These are phyloP conservation scores for Drosophila helvetica DNA, from an alignment of 2,888 invertebrate species.

Conservation along the genomic window DNA sequence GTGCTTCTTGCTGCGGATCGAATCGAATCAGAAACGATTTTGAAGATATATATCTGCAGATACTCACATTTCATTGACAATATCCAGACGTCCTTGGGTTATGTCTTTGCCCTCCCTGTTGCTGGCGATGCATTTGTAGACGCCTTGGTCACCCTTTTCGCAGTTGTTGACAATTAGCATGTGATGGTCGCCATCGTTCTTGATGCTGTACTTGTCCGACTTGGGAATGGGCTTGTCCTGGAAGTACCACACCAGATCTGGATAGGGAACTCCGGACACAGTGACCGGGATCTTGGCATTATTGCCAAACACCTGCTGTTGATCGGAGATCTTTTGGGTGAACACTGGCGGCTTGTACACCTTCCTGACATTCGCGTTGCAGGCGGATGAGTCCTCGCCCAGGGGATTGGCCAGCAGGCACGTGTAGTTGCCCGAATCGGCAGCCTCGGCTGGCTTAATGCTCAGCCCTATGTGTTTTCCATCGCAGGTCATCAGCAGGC, in stretches of 20 bases:
- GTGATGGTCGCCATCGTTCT: slow-evolving; percentile 91
- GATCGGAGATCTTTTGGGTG: slow-evolving; percentile 87
- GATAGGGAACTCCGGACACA: slow-evolving; percentile 91
- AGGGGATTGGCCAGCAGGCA: slow-evolving; percentile 90
- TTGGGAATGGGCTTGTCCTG: slow-evolving; percentile 90
- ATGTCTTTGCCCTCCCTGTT: slow-evolving; percentile 92
- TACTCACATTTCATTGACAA: slow-evolving; percentile 92
- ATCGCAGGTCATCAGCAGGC: slow-evolving; percentile 91
- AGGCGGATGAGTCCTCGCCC: slow-evolving; percentile 89
- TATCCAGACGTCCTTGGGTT: slow-evolving; percentile 89
- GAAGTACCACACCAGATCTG: slow-evolving; percentile 94
- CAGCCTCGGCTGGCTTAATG: slow-evolving; percentile 88
- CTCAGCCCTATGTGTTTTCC: slow-evolving; percentile 91
- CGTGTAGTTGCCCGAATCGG: slow-evolving; percentile 92
- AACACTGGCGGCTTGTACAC: slow-evolving; percentile 92
- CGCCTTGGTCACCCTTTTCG: slow-evolving; percentile 88
- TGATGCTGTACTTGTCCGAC: slow-evolving; percentile 89
- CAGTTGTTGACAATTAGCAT: slow-evolving; percentile 90
- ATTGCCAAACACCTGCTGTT: slow-evolving; percentile 88
- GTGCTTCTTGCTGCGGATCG: slow-evolving; percentile 87
- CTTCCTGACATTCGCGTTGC: slow-evolving; percentile 90
- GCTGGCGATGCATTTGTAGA: slow-evolving; percentile 90
- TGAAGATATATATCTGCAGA: no score
- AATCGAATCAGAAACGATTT: not conserved
- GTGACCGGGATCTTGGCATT: slow-evolving; percentile 93